Conservation (phyloP, 2,113 vertebrate genomes). For the Cardinalis cardinalis region DNA sequence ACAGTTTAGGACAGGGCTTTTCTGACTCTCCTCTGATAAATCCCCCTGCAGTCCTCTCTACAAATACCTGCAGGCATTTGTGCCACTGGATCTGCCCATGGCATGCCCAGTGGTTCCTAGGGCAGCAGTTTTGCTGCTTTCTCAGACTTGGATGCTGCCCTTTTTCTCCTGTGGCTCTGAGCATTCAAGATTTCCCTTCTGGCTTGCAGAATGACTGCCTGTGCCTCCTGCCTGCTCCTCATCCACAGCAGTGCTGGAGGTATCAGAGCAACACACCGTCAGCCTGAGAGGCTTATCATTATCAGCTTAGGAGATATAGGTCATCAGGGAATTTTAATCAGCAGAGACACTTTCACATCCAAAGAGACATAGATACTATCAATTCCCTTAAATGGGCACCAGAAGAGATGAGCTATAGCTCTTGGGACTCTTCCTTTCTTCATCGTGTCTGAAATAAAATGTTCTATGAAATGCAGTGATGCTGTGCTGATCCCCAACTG, state of each 20-base stretch:
- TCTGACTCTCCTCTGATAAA: background rate
- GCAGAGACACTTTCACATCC: conserved; percentile 41
- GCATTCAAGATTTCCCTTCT: background rate
- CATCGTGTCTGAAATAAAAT: background rate
- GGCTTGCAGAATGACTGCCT: background rate
- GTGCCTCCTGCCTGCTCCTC: conserved; percentile 16
- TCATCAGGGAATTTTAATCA: conserved; percentile 73
- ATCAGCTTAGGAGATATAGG: conserved; percentile 83
- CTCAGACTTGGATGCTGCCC: background rate
- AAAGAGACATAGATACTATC: conserved; percentile 9
- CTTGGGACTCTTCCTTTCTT: background rate
- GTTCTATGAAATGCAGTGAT: fast-evolving
- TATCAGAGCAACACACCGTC: conserved; percentile 52
- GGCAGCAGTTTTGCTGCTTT: background rate
- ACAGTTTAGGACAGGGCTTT: background rate
- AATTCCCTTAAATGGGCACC: conserved; percentile 36
- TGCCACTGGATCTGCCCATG: background rate
- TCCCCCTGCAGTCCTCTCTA: background rate
- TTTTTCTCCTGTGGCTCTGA: fast-evolving
- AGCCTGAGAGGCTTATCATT: conserved; percentile 82
- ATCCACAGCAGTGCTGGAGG: conserved; percentile 50
- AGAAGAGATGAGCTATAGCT: background rate
- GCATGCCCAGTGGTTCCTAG: background rate
- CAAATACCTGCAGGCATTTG: background rate
- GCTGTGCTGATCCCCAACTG: background rate